Conservation (phyloP, 1,140 invertebrate species). For the Coelopa frigida region DNA sequence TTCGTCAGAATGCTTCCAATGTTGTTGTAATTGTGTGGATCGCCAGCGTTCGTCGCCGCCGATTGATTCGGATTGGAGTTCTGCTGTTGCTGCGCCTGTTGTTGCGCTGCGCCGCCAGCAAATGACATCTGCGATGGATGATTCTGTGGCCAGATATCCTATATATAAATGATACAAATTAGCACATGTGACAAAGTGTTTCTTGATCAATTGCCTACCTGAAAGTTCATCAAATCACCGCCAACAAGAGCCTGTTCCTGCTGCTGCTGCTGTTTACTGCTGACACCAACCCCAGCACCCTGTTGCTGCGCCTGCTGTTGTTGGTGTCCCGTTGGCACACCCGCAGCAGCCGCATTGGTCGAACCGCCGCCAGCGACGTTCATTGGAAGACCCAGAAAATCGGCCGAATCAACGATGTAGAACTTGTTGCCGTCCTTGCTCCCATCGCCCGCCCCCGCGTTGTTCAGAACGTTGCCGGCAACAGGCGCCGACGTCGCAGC, state of each 20-base stretch:
- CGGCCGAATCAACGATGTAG: conserved; percentile 38
- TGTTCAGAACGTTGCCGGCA: not conserved
- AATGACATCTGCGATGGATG: conserved; percentile 10
- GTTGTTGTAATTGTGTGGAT: conserved; percentile 41
- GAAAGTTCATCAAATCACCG: conserved; percentile 35
- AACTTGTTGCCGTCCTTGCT: conserved; percentile 29
- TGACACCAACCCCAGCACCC: not conserved
- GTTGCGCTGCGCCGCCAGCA: conserved; percentile 12
- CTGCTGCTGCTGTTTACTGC: conserved; percentile 1
- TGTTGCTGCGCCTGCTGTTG: conserved; percentile 25
- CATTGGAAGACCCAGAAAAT: conserved; percentile 42
- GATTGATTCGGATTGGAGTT: conserved; percentile 14
- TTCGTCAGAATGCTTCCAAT: conserved; percentile 44
- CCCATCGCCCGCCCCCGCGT: not conserved
- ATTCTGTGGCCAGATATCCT: conserved; percentile 30
- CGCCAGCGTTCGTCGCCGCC: conserved; percentile 5
- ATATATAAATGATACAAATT: conserved; percentile 1
- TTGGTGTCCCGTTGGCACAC: conserved; percentile 12
- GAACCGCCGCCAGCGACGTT: conserved; percentile 23
- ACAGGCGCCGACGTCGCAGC: conserved; percentile 6
- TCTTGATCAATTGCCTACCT: conserved; percentile 14
- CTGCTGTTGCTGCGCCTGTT: conserved; percentile 18
- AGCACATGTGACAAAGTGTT: too few species aligned
- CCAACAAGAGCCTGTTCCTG: conserved; percentile 13
- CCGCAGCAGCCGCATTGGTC: conserved; percentile 8